Percentiles rank a stretch among this genome's conserved stretches.
Conservation (phyloP, 2,113 vertebrate genomes). For the Ammodramus savannarum region DNA sequence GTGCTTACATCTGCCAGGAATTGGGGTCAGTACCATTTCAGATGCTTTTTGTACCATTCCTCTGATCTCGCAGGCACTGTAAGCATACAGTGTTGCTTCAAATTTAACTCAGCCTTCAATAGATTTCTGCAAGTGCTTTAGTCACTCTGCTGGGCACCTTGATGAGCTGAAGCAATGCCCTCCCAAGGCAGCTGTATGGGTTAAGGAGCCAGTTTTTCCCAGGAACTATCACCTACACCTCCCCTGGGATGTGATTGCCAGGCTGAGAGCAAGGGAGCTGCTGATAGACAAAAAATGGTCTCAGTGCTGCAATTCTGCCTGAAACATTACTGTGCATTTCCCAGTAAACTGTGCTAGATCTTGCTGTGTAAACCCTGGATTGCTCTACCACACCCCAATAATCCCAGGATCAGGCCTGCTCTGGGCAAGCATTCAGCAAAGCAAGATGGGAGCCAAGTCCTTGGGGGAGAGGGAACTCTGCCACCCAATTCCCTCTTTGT, state of each 20-base stretch:
- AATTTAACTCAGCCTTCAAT: background rate
- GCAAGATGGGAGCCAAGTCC: background rate
- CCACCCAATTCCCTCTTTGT: background rate
- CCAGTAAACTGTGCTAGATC: background rate
- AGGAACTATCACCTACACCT: fast-evolving
- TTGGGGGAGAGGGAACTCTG: background rate
- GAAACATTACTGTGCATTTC: background rate
- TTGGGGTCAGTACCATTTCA: background rate
- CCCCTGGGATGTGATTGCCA: background rate
- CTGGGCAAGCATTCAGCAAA: background rate
- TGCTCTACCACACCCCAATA: background rate
- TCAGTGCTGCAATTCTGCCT: background rate
- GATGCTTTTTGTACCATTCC: background rate
- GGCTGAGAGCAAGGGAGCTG: background rate
- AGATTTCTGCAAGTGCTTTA: background rate
- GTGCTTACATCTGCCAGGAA: background rate
- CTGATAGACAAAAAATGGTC: background rate
- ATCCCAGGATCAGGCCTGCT: background rate
- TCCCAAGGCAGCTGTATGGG: background rate
- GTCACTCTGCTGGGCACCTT: background rate
- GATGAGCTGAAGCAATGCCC: background rate
- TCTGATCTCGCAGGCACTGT: background rate
- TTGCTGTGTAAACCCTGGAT: background rate
- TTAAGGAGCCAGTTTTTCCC: background rate
- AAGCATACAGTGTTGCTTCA: background rate